Evolutionary conservation across 2,888 invertebrate genomes (phyloP).

Genomic region (Limnephilus lunatus): DNA sequence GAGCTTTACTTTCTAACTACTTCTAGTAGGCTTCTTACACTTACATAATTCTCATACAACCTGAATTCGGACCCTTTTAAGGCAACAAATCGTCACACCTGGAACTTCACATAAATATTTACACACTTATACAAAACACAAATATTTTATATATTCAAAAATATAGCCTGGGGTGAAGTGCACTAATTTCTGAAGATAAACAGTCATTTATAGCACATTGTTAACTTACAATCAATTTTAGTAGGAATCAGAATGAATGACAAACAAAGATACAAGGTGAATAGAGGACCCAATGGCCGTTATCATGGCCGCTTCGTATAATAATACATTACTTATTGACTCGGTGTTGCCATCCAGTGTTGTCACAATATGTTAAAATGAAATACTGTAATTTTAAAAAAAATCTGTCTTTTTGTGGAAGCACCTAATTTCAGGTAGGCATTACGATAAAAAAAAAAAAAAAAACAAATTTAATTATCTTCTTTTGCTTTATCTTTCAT

Average conservation of each 20-base stretch:
- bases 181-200: neutral
- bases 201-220: neutral
- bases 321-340: neutral
- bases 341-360: neutral
- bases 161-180: neutral
- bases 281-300: neutral
- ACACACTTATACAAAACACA: neutral
- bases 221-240: neutral
- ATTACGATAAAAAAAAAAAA: too few relatives aligned
- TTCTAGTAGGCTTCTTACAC: neutral
- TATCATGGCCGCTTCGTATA: neutral
- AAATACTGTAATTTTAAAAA: neutral
- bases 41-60: slow-evolving; percentile 12
- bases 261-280: neutral
- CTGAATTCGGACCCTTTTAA: slow-evolving; percentile 25
- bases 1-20: too few relatives aligned
- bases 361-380: neutral
- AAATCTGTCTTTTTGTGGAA: too few relatives aligned
- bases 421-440: too few relatives aligned
- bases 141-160: neutral
- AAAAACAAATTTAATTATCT: neutral
- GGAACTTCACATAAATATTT: slow-evolving; percentile 14
- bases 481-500: neutral
- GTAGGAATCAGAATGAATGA: neutral
- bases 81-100: slow-evolving; percentile 23